phyloP scores from a whole-genome alignment of 2,888 invertebrate genomes.

The Sylvicola cinctus region DNA sequence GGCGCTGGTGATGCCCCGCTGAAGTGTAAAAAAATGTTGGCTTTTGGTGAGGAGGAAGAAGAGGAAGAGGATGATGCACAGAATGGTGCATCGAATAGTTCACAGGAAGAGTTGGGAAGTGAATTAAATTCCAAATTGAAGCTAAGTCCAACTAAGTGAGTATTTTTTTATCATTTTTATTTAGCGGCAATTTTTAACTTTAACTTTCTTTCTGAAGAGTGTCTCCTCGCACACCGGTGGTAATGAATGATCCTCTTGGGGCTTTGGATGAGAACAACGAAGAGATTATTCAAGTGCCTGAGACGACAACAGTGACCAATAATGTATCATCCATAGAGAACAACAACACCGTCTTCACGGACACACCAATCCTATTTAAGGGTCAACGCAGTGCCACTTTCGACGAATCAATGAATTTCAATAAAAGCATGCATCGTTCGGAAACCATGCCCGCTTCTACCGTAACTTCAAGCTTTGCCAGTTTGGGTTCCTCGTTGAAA shows the following conservation, averaged over 20 bases:
- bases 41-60: conserved; percentile 8
- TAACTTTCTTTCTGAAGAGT: conserved; percentile 24
- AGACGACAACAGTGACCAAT: conserved; percentile 11
- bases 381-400: conserved; percentile 34
- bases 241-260: conserved; percentile 81
- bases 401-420: conserved; percentile 30
- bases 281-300: conserved; percentile 11
- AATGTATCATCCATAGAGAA: conserved; percentile 11
- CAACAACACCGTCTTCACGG: conserved; percentile 29
- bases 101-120: conserved; percentile 1
- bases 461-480: conserved; percentile 57
- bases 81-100: conserved; percentile 10
- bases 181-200: conserved; percentile 2
- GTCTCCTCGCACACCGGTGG: conserved; percentile 65
- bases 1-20: conserved; percentile 9
- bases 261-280: conserved; percentile 36
- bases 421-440: conserved; percentile 39
- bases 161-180: conserved; percentile 1
- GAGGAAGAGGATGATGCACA: conserved; percentile 16
- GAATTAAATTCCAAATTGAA: neutral
- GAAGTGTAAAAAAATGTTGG: conserved; percentile 6
- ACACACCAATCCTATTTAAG: conserved; percentile 47
- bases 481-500: conserved; percentile 63
- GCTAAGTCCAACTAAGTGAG: conserved; percentile 23
- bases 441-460: conserved; percentile 52